These are phyloP conservation scores for Bombus picipes DNA, from an alignment of 1,140 invertebrate species.

Conservation along the genomic window DNA sequence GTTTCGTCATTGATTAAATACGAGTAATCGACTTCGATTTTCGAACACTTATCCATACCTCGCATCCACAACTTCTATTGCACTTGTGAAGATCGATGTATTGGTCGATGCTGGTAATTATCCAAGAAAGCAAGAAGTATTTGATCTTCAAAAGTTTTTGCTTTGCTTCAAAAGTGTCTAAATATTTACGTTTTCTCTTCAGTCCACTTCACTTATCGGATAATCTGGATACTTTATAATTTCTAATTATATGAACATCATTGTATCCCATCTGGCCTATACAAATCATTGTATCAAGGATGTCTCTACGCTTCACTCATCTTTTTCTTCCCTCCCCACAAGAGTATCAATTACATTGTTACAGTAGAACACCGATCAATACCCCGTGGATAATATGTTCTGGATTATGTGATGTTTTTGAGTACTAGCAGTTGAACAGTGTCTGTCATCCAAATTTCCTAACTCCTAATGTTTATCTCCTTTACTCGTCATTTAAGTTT, in stretches of 20 bases:
- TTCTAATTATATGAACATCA: slow-evolving; percentile 6
- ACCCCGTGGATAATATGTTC: slow-evolving; percentile 74
- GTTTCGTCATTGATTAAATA: no score
- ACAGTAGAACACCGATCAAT: slow-evolving; percentile 74
- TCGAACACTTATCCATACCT: no score
- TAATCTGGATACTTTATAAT: slow-evolving; percentile 9
- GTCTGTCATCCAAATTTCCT: slow-evolving; percentile 5
- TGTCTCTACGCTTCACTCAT: slow-evolving; percentile 5
- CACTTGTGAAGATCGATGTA: no score
- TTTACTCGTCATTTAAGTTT: neutral
- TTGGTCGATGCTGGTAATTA: no score
- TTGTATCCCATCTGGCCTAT: slow-evolving; percentile 37
- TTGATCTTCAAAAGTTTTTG: no score
- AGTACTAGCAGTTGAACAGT: slow-evolving; percentile 26
- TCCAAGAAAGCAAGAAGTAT: no score
- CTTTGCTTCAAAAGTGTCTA: neutral
- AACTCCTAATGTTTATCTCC: neutral
- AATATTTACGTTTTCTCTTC: slow-evolving; percentile 14
- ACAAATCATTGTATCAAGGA: slow-evolving; percentile 17
- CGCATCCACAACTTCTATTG: no score
- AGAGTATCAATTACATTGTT: slow-evolving; percentile 82
- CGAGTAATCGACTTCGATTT: no score
- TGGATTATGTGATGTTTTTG: slow-evolving; percentile 37
- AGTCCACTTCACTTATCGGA: neutral
- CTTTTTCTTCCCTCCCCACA: slow-evolving; percentile 31